Percentiles rank a stretch among this genome's conserved stretches.
Evolutionary conservation across 2,797 vertebrate species (phyloP).

Genomic region (Heliangelus exortis): DNA sequence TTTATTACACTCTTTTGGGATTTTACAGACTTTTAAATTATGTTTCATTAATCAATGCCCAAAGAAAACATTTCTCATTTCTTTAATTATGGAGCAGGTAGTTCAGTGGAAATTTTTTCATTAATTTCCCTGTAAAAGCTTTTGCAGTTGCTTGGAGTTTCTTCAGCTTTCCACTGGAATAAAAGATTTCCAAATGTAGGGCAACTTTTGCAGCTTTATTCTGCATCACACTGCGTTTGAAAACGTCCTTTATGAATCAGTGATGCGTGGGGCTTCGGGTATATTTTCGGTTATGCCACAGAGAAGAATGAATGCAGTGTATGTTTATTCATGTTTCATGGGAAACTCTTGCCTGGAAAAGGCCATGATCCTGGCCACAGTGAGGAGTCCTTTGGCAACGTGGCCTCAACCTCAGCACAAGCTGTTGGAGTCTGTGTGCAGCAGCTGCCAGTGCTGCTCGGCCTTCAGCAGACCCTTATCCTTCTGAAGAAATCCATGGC

Average conservation of each 20-base stretch:
- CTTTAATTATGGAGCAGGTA: neutral
- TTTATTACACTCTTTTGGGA: neutral
- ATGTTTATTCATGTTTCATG: neutral
- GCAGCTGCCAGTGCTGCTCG: neutral
- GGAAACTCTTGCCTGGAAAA: neutral
- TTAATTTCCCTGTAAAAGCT: neutral
- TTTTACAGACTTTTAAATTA: conserved; percentile 16
- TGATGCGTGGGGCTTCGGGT: neutral
- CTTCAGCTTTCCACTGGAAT: neutral
- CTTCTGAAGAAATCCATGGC: neutral
- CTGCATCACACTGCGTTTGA: neutral
- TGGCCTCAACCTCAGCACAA: neutral
- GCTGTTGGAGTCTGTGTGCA: neutral
- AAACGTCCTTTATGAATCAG: neutral
- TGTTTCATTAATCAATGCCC: neutral
- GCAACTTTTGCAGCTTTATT: neutral
- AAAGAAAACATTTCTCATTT: conserved; percentile 12
- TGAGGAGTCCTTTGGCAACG: neutral
- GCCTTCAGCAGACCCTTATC: neutral
- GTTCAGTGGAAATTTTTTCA: neutral
- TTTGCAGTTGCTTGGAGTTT: neutral
- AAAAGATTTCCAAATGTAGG: neutral
- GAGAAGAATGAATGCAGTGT: neutral
- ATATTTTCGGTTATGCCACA: neutral
- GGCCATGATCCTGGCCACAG: neutral